Evolutionary conservation across 2,797 vertebrate genomes (phyloP).

Genomic region (Enteromius paludinosus): DNA sequence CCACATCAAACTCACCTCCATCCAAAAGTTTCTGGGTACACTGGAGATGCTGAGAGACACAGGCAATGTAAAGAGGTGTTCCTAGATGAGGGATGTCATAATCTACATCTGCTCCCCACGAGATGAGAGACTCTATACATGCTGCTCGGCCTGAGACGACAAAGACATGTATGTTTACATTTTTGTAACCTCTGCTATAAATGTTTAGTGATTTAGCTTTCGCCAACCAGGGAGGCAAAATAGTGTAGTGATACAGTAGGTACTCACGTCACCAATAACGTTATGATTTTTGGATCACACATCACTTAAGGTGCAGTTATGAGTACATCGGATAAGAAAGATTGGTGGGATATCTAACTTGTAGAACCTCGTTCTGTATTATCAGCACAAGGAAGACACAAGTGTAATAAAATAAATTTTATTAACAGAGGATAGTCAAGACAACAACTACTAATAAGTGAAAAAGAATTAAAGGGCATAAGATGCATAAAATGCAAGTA

Average conservation of each 20-base stretch:
- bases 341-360: constrained; percentile 2
- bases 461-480: background rate
- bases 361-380: constrained; percentile 6
- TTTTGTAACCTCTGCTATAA: background rate
- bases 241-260: background rate
- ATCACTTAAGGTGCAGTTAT: background rate
- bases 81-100: constrained; percentile 86
- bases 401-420: background rate
- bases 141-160: constrained; percentile 79
- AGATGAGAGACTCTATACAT: constrained; percentile 83
- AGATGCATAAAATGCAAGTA: background rate
- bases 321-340: constrained; percentile 1
- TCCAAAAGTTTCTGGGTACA: constrained; percentile 85
- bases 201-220: background rate
- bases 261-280: background rate
- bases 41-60: constrained; percentile 81
- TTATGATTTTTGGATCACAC: constrained; percentile 4
- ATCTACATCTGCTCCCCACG: constrained; percentile 86
- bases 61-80: constrained; percentile 86
- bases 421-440: background rate
- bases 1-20: constrained; percentile 73
- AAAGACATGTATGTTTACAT: background rate
- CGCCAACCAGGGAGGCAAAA: background rate
- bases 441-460: background rate
- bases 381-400: background rate